phyloP scores from a whole-genome alignment of 1,140 invertebrate genomes.

The Heterodera carotae region DNA sequence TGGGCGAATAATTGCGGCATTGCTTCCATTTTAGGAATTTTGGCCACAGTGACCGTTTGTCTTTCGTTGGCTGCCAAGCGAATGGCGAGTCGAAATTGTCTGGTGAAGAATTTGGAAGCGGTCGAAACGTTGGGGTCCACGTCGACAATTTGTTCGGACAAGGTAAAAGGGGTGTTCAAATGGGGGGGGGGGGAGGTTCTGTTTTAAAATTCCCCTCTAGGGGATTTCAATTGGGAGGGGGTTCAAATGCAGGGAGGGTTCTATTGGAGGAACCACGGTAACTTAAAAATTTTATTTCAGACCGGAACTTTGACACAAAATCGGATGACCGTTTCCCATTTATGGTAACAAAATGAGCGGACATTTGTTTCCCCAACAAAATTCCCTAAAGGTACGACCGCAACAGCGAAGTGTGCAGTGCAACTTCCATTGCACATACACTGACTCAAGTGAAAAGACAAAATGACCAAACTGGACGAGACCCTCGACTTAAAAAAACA shows the following conservation, averaged over 20 bases:
- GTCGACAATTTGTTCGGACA: constrained; percentile 74
- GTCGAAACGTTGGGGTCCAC: constrained; percentile 74
- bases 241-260: no score
- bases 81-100: constrained; percentile 73
- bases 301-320: constrained; percentile 75
- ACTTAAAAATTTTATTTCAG: no score
- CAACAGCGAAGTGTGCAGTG: constrained; percentile 69
- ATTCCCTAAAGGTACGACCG: constrained; percentile 69
- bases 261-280: no score
- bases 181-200: no score
- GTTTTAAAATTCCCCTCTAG: no score
- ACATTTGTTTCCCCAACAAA: not conserved
- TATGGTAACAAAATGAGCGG: constrained; percentile 55
- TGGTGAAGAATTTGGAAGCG: constrained; percentile 74
- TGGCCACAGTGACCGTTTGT: constrained; percentile 68
- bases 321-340: constrained; percentile 74
- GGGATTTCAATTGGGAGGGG: no score
- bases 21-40: constrained; percentile 46
- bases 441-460: constrained; percentile 12
- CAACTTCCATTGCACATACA: constrained; percentile 59
- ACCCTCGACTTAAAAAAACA: not conserved
- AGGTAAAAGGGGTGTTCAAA: no score
- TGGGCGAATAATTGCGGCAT: not conserved
- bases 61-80: constrained; percentile 73
- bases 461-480: not conserved